phyloP scores from a whole-genome alignment of 2,888 invertebrate species.

The Anodontia alba region DNA sequence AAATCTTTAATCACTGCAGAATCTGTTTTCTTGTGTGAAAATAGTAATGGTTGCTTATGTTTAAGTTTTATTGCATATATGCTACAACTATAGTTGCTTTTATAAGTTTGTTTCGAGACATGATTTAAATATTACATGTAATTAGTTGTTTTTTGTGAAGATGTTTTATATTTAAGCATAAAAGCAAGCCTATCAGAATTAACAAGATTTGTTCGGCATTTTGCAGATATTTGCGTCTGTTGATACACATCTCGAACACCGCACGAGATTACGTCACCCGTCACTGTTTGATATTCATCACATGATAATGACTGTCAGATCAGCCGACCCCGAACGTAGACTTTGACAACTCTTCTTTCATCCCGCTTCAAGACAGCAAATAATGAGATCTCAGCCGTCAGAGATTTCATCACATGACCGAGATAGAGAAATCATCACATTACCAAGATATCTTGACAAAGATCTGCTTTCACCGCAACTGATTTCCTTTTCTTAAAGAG shows the following conservation, averaged over 20 bases:
- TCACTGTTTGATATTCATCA: slow-evolving; percentile 52
- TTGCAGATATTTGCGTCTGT: slow-evolving; percentile 60
- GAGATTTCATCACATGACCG: slow-evolving; percentile 11
- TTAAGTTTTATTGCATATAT: too few relatives aligned
- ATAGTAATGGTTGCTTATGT: too few relatives aligned
- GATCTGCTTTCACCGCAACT: neutral
- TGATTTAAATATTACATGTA: too few relatives aligned
- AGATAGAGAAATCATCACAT: slow-evolving; percentile 6
- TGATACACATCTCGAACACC: slow-evolving; percentile 52
- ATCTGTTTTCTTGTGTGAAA: too few relatives aligned
- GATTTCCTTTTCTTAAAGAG: neutral
- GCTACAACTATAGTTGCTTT: too few relatives aligned
- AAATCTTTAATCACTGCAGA: too few relatives aligned
- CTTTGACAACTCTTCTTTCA: neutral
- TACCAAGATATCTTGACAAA: neutral
- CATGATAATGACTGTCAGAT: slow-evolving; percentile 33
- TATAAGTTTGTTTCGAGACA: too few relatives aligned
- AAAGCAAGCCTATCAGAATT: slow-evolving; percentile 23
- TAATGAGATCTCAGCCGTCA: slow-evolving; percentile 6
- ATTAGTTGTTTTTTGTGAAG: too few relatives aligned
- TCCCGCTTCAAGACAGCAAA: neutral
- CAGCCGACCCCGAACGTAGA: neutral
- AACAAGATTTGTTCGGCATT: slow-evolving; percentile 43
- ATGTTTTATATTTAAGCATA: too few relatives aligned
- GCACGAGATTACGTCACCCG: slow-evolving; percentile 50